Evolutionary conservation across 2,797 vertebrate genomes (phyloP), one percentile per base, ranked within the genome.

Genomic region (Ispidina picta): DNA sequence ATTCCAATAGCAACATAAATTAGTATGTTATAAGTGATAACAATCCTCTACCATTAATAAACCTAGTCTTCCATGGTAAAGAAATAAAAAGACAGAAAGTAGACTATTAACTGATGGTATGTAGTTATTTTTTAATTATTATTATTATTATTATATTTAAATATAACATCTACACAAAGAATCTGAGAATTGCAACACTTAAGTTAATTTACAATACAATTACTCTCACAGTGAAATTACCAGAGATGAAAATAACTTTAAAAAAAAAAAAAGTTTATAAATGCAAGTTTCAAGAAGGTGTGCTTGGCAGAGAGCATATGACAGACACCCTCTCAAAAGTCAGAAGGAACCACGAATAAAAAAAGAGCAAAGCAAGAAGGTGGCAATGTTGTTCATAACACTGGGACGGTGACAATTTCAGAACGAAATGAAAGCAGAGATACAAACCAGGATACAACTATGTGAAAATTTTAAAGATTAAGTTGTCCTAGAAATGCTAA

Each of bases 401-500:
- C 12, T 59, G 20, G 16, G 35, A 60, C 31, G 58, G 18, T 51
- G 52, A 41, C 10, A 68, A 54, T 51, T 25, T 80, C 19, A 48
- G 69, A 71, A 77, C 20, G n/a, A 93, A 92, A 80, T 83, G 17
- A 83, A 84, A 94, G 62, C 29, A 83, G 33, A 62, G 31, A 59
- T 35, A 56, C 23, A 74, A 90, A 64, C 21, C 8, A 62, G 54
- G 58, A 71, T 69, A 77, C 65, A 35, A 48, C 17, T 31, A 10
- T 68, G 17, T 52, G 15, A 74, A 87, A 65, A 69, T 72, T 86
- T 90, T 63, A 59, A 87, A 75, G 17, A 48, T 55, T 25, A 83
- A 9, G 9, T 21, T 72, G 54, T 85, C 43, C 35, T 83, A 52
- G 62, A 74, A 88, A 55, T 18, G 12, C 71, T 77, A 84, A 76